Conservation (phyloP, 2,797 vertebrate species). For the Todus mexicanus region DNA sequence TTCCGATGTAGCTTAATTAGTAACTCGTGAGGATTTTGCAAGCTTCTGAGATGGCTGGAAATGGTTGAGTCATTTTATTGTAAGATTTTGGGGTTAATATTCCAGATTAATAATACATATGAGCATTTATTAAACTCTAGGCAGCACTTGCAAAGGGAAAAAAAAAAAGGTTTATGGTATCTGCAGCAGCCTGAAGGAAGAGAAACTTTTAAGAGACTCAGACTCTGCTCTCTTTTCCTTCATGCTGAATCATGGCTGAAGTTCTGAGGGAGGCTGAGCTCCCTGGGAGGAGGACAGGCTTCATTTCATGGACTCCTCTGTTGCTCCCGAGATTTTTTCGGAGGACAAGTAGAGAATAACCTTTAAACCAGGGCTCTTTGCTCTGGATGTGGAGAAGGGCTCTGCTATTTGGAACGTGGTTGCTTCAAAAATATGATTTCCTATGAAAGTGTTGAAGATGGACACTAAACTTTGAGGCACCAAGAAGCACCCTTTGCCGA, state of each 20-base stretch:
- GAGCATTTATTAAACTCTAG: conserved; percentile 54
- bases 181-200: neutral
- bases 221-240: neutral
- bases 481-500: neutral
- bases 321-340: neutral
- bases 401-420: neutral
- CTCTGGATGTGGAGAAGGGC: neutral
- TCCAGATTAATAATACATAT: conserved; percentile 44
- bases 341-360: neutral
- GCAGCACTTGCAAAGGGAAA: neutral
- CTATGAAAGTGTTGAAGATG: neutral
- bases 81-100: conserved; percentile 38
- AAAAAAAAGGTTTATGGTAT: conserved; percentile 1
- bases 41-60: conserved; percentile 38
- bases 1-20: conserved; percentile 65
- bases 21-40: conserved; percentile 38
- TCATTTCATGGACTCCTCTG: neutral
- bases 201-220: conserved; percentile 20
- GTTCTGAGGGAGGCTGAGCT: neutral
- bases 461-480: neutral
- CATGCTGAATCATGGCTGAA: neutral
- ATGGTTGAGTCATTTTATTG: conserved; percentile 49
- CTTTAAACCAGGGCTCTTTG: neutral
- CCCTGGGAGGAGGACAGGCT: neutral
- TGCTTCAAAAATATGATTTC: neutral